Base-by-base conservation (phyloP, 2,888 invertebrate species). In the Pachliopta kotzebuea region DNA sequence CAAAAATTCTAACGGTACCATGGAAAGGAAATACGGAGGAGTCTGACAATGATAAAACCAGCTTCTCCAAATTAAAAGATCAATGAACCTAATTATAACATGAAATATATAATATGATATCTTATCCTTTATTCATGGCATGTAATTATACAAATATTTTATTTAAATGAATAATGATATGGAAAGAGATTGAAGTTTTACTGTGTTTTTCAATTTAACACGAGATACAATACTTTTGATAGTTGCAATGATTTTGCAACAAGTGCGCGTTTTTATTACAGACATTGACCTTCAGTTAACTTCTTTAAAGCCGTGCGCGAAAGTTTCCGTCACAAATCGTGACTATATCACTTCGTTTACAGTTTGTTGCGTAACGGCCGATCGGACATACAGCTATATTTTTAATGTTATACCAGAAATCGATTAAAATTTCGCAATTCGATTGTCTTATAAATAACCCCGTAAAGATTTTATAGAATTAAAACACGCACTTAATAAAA, bases 231-330 rank as follows among this genome's bases (percentile, higher is more conserved):
- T 1, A 20, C 9, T 21, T n/a, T 23, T 7, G n/a, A 6, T 52
- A 23, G 49, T 49, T 50, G 21, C 50, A 37, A 52, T 62, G 20
- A 42, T n/a, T 24, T 23, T 37, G 21, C n/a, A 58, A 58, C 56
- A 58, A 45, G 54, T 54, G 45, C 18, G 23, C n/a, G 54, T 59
- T 67, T 65, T 68, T 72, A 68, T 70, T 73, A 74, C 69, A 74
- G 74, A 75, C 77, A 78, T 76, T 82, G 80, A 79, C 81, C 83
- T 82, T 83, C 74, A 66, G 69, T 71, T 73, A 72, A 55, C 65
- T 64, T 69, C 70, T 71, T 71, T 67, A 70, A 73, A 72, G 65
- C 73, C 56, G 70, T 73, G 72, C 75, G 77, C 71, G 78, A 80
- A 80, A 81, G 77, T 76, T 74, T 72, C 71, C 65, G 61, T 67